Conservation (phyloP, 2,888 invertebrate species). For the Sthenelais limicola region DNA sequence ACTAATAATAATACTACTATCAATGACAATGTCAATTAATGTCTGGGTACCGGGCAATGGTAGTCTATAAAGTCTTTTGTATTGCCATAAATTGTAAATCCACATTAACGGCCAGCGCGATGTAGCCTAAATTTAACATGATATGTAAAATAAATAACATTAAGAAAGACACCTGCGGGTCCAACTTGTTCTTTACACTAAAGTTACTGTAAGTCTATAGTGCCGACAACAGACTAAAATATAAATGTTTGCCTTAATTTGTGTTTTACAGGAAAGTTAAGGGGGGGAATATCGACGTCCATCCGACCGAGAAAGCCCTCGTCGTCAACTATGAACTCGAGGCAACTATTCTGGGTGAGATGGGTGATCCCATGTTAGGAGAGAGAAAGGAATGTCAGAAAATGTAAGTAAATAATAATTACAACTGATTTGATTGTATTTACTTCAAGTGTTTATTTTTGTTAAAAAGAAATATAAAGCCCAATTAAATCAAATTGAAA, state of each 20-base stretch:
- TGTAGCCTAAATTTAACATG: neutral
- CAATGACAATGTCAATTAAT: too few relatives aligned
- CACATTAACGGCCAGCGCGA: too few relatives aligned
- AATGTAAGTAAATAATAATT: constrained; percentile 75
- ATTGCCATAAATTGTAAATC: too few relatives aligned
- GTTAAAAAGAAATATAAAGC: too few relatives aligned
- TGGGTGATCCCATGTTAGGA: constrained; percentile 85
- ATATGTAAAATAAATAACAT: neutral
- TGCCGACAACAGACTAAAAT: neutral
- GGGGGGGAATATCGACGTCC: constrained; percentile 86
- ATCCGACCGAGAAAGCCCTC: constrained; percentile 88
- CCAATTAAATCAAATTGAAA: too few relatives aligned
- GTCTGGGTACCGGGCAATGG: too few relatives aligned
- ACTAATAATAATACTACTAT: too few relatives aligned
- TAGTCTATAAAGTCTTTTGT: too few relatives aligned
- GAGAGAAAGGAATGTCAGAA: constrained; percentile 89
- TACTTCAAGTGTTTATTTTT: too few relatives aligned
- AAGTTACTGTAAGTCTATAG: neutral
- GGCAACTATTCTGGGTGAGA: constrained; percentile 86
- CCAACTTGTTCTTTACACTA: neutral
- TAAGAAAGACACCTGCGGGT: neutral
- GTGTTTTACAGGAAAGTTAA: constrained; percentile 68
- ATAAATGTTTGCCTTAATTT: neutral
- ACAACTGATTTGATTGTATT: too few relatives aligned
- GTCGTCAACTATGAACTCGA: constrained; percentile 90